These are phyloP conservation scores for Pocillopora meandrina DNA, from an alignment of 92 coral and sea anemone species.

Conservation along the genomic window DNA sequence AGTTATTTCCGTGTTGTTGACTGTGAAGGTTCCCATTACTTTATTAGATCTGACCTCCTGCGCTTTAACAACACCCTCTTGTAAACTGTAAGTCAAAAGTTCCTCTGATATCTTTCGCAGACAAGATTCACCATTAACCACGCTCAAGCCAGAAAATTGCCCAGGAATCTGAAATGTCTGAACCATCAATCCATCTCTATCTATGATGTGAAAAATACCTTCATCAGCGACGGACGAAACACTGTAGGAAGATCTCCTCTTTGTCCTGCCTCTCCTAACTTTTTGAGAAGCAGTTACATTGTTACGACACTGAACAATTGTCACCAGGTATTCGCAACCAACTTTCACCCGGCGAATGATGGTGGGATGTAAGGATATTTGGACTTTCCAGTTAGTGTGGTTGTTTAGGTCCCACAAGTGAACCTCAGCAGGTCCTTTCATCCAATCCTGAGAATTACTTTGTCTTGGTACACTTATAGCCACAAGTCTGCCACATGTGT, in stretches of 20 bases:
- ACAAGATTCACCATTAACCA: neutral
- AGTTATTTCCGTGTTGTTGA: constrained; percentile 36
- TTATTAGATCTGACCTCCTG: neutral
- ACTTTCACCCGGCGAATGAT: constrained; percentile 9
- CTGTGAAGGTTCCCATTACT: constrained; percentile 29
- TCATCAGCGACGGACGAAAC: neutral
- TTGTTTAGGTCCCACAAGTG: constrained; percentile 37
- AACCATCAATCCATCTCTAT: constrained; percentile 25
- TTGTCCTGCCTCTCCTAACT: neutral
- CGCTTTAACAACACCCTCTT: constrained; percentile 23
- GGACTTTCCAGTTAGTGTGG: constrained; percentile 24
- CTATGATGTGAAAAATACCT: constrained; percentile 30
- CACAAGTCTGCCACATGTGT: constrained; percentile 29
- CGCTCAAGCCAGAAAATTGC: constrained; percentile 35
- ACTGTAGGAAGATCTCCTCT: neutral
- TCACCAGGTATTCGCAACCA: constrained; percentile 12
- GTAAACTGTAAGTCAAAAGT: constrained; percentile 19
- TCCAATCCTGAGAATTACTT: constrained; percentile 12
- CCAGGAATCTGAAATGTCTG: constrained; percentile 24
- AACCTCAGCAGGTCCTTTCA: constrained; percentile 25
- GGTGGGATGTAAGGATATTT: constrained; percentile 15
- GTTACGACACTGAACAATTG: constrained; percentile 15
- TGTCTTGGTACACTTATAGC: constrained; percentile 37
- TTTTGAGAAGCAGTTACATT: neutral
- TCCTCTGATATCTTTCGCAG: neutral